Evolutionary conservation across 35 echinoderm and acorn worm genomes (phyloP).

Genomic region (Strongylocentrotus purpuratus): DNA sequence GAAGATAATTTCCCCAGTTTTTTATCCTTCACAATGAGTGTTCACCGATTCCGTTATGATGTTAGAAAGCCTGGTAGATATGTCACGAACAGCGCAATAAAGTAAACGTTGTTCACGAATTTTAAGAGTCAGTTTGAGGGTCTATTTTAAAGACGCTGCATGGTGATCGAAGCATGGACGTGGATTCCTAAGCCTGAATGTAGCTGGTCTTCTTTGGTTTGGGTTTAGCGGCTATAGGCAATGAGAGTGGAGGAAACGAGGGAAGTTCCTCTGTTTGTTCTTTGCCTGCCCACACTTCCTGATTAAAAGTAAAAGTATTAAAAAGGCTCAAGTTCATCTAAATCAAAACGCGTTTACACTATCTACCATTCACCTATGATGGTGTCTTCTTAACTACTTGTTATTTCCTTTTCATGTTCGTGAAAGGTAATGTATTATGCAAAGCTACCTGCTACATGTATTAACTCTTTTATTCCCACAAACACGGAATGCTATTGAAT

Average conservation of each 20-base stretch:
- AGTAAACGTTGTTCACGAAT: background rate
- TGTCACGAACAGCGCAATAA: background rate
- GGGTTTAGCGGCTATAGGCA: background rate
- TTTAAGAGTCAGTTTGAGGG: background rate
- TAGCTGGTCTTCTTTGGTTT: background rate
- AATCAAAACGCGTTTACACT: too few species aligned
- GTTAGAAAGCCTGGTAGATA: background rate
- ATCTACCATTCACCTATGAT: too few species aligned
- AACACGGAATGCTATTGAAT: too few species aligned
- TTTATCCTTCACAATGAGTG: background rate
- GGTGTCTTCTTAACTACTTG: too few species aligned
- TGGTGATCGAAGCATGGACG: background rate
- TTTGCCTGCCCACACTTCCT: background rate
- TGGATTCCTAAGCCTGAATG: background rate
- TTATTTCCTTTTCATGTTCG: too few species aligned
- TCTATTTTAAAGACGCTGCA: too few species aligned
- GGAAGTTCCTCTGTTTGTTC: background rate
- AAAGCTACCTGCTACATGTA: too few species aligned
- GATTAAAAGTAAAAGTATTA: too few species aligned
- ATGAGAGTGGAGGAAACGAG: background rate
- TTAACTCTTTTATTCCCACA: too few species aligned
- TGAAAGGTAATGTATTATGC: too few species aligned
- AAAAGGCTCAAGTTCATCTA: too few species aligned
- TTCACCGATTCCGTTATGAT: background rate
- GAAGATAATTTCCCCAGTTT: background rate